Conservation (phyloP, 2,797 vertebrate genomes). For the Geotria australis region DNA sequence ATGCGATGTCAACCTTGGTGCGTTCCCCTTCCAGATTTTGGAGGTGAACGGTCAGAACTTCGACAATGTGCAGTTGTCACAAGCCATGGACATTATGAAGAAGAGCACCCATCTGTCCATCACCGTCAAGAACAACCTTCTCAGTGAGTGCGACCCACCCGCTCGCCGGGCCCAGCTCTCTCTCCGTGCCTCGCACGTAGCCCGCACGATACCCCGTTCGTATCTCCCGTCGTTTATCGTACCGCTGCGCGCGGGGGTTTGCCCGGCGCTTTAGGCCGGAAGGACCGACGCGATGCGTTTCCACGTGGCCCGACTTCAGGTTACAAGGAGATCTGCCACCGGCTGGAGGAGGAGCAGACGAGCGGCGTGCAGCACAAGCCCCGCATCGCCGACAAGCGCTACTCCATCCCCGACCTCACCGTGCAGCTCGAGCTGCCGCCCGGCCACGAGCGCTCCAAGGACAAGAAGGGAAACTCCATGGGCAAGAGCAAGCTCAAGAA, state of each 20-base stretch:
- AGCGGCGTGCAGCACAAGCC: slow-evolving; percentile 83
- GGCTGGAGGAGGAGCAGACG: slow-evolving; percentile 72
- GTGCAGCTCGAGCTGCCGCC: slow-evolving; percentile 88
- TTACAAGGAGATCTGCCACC: slow-evolving; percentile 3
- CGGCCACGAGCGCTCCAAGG: slow-evolving; percentile 82
- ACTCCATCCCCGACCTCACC: slow-evolving; percentile 85
- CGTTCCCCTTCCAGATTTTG: slow-evolving; percentile 33
- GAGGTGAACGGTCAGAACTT: slow-evolving; percentile 98
- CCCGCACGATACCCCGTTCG: too few species aligned
- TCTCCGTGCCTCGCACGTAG: too few species aligned
- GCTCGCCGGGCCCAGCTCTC: neutral
- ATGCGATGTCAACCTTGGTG: too few species aligned
- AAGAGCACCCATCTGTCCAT: slow-evolving; percentile 97
- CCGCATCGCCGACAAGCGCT: slow-evolving; percentile 89
- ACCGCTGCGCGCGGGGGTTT: too few species aligned
- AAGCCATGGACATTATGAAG: slow-evolving; percentile 93
- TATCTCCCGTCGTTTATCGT: too few species aligned
- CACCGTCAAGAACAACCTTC: slow-evolving; percentile 98
- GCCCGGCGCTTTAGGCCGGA: too few species aligned
- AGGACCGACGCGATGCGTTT: too few species aligned
- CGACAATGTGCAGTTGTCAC: slow-evolving; percentile 79
- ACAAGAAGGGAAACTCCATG: slow-evolving; percentile 68
- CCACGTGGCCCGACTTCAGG: neutral
- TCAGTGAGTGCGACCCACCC: slow-evolving; percentile 29
- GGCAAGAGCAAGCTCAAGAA: slow-evolving; percentile 94